These are phyloP conservation scores for Tenrec ecaudatus DNA, from an alignment of 2,113 vertebrate genomes.

Conservation along the genomic window DNA sequence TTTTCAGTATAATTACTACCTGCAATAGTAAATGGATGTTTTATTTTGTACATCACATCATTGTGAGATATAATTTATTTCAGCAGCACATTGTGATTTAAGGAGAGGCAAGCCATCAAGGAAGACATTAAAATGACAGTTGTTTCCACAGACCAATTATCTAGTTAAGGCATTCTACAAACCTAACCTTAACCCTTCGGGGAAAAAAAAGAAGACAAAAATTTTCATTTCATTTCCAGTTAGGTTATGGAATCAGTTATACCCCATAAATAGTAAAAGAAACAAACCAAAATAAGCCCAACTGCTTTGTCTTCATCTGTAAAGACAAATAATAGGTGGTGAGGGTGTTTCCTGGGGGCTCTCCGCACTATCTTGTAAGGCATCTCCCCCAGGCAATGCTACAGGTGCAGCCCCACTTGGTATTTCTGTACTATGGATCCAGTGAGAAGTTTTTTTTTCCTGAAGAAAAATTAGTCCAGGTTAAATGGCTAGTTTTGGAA, in stretches of 20 bases:
- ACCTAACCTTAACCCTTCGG: slow-evolving; percentile 50
- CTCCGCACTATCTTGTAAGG: too few species aligned
- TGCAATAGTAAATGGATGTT: slow-evolving; percentile 34
- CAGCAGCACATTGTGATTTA: slow-evolving; percentile 62
- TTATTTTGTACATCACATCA: slow-evolving; percentile 55
- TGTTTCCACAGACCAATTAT: slow-evolving; percentile 59
- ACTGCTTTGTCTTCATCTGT: slow-evolving; percentile 16
- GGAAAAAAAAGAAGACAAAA: slow-evolving; percentile 22
- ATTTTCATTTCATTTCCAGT: slow-evolving; percentile 61
- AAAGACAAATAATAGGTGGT: too few species aligned
- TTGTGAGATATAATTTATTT: slow-evolving; percentile 67
- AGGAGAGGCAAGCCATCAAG: slow-evolving; percentile 57
- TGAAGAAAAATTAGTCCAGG: neutral
- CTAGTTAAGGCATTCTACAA: slow-evolving; percentile 53
- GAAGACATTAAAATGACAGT: slow-evolving; percentile 51
- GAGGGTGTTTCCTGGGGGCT: too few species aligned
- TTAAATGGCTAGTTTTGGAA: neutral
- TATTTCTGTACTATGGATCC: slow-evolving; percentile 5
- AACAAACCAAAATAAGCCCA: too few species aligned
- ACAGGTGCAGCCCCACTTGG: too few species aligned
- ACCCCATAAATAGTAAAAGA: slow-evolving; percentile 52
- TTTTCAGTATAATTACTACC: neutral
- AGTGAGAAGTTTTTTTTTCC: neutral
- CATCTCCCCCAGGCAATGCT: too few species aligned
- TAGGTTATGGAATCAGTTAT: slow-evolving; percentile 44